A percentile compares a stretch with the other conserved stretches of the same genome.
Conservation (phyloP, 2,113 vertebrate genomes). For the Dicrurus megarhynchus region DNA sequence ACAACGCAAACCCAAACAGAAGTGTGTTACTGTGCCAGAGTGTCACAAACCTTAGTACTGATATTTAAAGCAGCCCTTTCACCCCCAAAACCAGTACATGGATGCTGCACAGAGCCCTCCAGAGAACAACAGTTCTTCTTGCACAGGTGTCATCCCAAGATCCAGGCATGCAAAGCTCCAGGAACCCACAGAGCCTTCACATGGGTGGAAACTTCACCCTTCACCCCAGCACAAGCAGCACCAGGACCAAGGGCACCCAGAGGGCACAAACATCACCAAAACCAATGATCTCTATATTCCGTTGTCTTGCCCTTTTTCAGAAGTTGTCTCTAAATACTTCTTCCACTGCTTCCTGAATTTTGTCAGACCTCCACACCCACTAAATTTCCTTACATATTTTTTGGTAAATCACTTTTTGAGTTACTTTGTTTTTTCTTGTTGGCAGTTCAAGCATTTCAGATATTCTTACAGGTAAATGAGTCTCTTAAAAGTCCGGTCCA, state of each 20-base stretch:
- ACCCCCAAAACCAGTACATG: fast-evolving
- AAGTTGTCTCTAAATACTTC: neutral
- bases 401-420: neutral
- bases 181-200: neutral
- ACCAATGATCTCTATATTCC: neutral
- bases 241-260: fast-evolving
- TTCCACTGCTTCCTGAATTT: neutral
- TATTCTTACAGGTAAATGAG: neutral
- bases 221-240: fast-evolving
- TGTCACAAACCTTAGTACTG: neutral
- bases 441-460: neutral
- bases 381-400: neutral
- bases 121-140: neutral
- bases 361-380: neutral
- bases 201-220: neutral
- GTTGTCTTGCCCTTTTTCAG: neutral
- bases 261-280: neutral
- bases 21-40: neutral
- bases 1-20: neutral
- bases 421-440: neutral
- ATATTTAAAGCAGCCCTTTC: neutral
- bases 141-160: neutral
- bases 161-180: neutral
- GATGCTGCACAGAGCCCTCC: neutral
- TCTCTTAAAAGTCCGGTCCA: neutral